These are phyloP conservation scores for Sebastes paucispinis DNA, from an alignment of 2,797 vertebrate genomes.

Conservation along the genomic window DNA sequence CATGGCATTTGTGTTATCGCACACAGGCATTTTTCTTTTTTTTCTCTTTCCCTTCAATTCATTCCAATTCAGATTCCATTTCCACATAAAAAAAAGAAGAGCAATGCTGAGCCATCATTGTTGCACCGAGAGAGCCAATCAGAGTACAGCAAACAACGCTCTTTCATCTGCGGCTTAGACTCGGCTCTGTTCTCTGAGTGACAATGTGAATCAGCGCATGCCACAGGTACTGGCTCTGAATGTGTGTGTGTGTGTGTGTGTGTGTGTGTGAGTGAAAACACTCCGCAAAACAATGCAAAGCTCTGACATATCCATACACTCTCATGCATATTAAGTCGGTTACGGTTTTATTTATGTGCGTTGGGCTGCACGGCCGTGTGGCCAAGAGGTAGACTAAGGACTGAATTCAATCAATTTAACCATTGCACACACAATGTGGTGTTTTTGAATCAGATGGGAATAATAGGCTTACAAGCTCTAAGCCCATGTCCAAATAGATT, in stretches of 20 bases:
- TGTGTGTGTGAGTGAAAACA: background rate
- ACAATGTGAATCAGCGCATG: background rate
- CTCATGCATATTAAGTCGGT: background rate
- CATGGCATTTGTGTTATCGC: conserved; percentile 21
- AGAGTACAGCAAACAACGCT: conserved; percentile 19
- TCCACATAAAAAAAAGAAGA: background rate
- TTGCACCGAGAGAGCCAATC: conserved; percentile 44
- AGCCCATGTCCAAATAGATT: conserved; percentile 81
- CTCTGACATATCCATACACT: conserved; percentile 1
- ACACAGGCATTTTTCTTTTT: conserved; percentile 18
- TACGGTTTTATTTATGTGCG: background rate
- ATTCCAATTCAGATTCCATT: conserved; percentile 59
- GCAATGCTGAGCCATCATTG: conserved; percentile 25
- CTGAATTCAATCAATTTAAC: conserved; percentile 49
- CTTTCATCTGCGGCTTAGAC: conserved; percentile 37
- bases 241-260: background rate
- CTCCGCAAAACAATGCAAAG: background rate
- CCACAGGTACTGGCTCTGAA: conserved; percentile 14
- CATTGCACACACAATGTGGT: conserved; percentile 65
- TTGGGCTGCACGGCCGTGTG: background rate
- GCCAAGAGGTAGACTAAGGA: background rate
- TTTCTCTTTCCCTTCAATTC: conserved; percentile 31
- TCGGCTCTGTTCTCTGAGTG: conserved; percentile 3
- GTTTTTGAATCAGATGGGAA: conserved; percentile 79
- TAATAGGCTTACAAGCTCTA: conserved; percentile 82